Evolutionary conservation across 2,888 invertebrate genomes (phyloP).

Genomic region (Timema podura): DNA sequence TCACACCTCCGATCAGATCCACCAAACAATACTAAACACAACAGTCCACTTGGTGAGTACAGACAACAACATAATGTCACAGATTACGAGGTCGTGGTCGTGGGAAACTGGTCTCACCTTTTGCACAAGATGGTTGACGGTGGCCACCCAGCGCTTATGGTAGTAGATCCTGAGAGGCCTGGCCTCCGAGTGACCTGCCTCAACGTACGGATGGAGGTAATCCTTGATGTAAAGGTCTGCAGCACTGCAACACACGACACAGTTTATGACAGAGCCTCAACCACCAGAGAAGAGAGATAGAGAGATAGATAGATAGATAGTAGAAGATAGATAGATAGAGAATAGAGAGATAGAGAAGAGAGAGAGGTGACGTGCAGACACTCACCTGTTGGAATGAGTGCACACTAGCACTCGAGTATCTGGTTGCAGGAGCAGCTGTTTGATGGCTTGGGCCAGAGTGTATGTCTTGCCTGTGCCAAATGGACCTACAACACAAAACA

Average conservation of each 20-base stretch:
- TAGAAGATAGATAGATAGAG: too few relatives aligned
- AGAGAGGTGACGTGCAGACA: too few relatives aligned
- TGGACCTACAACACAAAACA: constrained; percentile 60
- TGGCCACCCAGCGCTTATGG: constrained; percentile 71
- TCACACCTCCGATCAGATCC: constrained; percentile 49
- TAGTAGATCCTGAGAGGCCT: constrained; percentile 75
- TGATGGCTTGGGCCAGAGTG: constrained; percentile 70
- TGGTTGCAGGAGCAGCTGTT: constrained; percentile 59
- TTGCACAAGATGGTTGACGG: constrained; percentile 66
- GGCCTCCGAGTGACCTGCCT: constrained; percentile 60
- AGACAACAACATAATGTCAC: background rate
- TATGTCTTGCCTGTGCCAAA: constrained; percentile 88
- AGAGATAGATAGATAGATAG: too few relatives aligned
- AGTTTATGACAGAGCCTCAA: too few relatives aligned
- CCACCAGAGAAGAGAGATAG: too few relatives aligned
- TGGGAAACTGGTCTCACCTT: constrained; percentile 51
- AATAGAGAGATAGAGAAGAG: too few relatives aligned
- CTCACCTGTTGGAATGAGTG: constrained; percentile 73
- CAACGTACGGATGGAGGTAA: constrained; percentile 73
- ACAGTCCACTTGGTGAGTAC: background rate
- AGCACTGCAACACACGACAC: too few relatives aligned
- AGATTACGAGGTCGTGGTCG: too few relatives aligned
- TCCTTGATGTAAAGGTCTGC: constrained; percentile 46
- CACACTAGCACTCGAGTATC: constrained; percentile 71
- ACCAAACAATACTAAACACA: constrained; percentile 64